Evolutionary conservation across 2,888 invertebrate species (phyloP), one percentile per base, ranked within the genome.

Genomic region (Crossocerus cetratus): DNA sequence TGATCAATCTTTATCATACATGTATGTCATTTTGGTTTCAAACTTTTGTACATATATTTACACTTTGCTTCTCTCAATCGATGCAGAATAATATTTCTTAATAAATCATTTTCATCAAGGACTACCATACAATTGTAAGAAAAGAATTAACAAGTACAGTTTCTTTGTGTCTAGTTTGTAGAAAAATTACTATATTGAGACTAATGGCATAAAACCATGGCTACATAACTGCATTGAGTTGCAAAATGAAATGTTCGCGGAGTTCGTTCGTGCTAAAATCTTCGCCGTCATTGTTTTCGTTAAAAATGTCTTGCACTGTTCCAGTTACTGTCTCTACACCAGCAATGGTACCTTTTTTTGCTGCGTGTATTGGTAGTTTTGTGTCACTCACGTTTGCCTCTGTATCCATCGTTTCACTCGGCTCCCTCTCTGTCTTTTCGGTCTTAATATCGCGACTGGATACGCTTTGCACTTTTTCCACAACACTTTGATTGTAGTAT

Each of bases 281-380:
- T 59, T 89, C 89, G 43, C 72, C 82, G 63, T 89, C 86, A 49
- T 84, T 86, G 58, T 83, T 85, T 74, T 89, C 89, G 42, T 89
- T 83, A 53, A 89, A 88, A 78, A 89, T 88, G 55, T 89, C 89
- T 69, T 89, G 89, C 14, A 89, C 89, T 2, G 89, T 89, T 71
- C 87, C 86, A 16, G 82, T 86, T 16, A 87, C 69, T 13, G 84
- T 85, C 45, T 81, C 79, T 32, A 64, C 65, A 42, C 60, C 57
- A n/a, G 83, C 76, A 13, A 73, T 72, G 21, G 66, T 74, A 20
- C 60, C 23, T 44, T 61, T 53, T 55, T 66, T 74, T 5, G 14
- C 32, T 32, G 61, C 32, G 0, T 60, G 53, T 0, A 71, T 70
- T 20, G 43, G 8, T 8, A 56, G 42, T 54, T 65, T 62, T 5